phyloP scores from a whole-genome alignment of 2,113 vertebrate genomes.

The Pristiophorus japonicus region DNA sequence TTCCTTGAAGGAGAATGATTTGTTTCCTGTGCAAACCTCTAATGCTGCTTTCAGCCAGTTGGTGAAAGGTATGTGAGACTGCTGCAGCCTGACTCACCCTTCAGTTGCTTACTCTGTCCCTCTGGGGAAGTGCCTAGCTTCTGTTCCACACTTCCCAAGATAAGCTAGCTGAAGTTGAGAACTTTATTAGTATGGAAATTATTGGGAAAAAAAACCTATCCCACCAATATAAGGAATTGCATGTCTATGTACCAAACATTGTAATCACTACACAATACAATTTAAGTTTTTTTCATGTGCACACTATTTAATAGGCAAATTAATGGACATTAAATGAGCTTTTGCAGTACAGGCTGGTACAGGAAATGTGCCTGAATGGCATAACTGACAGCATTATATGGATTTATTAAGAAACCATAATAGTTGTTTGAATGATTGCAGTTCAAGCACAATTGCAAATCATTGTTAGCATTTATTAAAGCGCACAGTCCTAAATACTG shows the following conservation, averaged over 20 bases:
- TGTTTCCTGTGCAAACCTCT: too few species aligned
- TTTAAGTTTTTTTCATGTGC: neutral
- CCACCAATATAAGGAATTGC: neutral
- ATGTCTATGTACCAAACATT: neutral
- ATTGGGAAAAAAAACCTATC: neutral
- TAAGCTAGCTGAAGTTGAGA: neutral
- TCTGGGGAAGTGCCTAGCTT: neutral
- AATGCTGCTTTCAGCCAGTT: too few species aligned
- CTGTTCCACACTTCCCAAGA: neutral
- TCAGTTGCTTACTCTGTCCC: too few species aligned
- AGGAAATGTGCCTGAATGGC: neutral
- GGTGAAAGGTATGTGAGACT: too few species aligned
- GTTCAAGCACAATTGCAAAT: neutral
- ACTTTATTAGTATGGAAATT: neutral
- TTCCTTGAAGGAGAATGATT: too few species aligned
- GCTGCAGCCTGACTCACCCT: too few species aligned
- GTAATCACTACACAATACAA: neutral
- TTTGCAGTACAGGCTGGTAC: neutral
- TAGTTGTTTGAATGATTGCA: neutral
- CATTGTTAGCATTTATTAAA: neutral
- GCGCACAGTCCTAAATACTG: neutral
- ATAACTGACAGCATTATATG: neutral
- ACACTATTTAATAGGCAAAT: neutral
- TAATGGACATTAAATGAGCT: neutral
- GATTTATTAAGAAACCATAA: neutral